Evolutionary conservation across 2,888 invertebrate species (phyloP), one percentile per base, ranked within the genome.

Genomic region (Ornithoptera priamus): DNA sequence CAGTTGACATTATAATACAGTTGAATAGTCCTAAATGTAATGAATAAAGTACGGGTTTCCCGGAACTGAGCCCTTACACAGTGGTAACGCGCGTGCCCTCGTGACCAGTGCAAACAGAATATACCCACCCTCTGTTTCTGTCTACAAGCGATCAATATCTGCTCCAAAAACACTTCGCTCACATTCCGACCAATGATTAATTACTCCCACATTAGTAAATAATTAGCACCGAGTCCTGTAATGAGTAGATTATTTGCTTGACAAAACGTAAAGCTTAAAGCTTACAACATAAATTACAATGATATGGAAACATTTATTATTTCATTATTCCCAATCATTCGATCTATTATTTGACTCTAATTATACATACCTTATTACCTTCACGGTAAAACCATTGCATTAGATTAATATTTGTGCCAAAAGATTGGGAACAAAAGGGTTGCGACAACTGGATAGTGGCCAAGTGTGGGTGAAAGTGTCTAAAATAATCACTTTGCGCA

Each of bases 61-160:
- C 50, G 36, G 20, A 69, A 69, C 18, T 20, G 56, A 63, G 53
- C 39, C 68, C 68, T n/a, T 53, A 56, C 36, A 61, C 24, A 12
- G 8, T 17, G 30, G 59, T 36, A 46, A 57, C 42, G 46, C 59
- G 53, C 56, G 66, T 62, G 64, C 53, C 60, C 59, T 53, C 50
- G 62, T 56, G 53, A 62, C 66, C 42, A 70, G 64, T 64, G 46
- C 70, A 70, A 68, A 68, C 68, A 70, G 59, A 56, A 60, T 58
- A 62, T 53, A 20, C 65, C 70, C 74, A 78, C 79, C 79, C 85
- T 86, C 86, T 87, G 85, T 87, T 86, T 83, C 77, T 73, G 73
- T 72, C 74, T 73, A 72, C 77, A 75, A 72, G 70, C 85, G 85
- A 86, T 87, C 86, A 80, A 85, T 86, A 86, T 78, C 79, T 77